A percentile compares a stretch with the other conserved stretches of the same genome.
phyloP scores from a whole-genome alignment of 2,888 invertebrate genomes.

The Iselma pallidipennis region DNA sequence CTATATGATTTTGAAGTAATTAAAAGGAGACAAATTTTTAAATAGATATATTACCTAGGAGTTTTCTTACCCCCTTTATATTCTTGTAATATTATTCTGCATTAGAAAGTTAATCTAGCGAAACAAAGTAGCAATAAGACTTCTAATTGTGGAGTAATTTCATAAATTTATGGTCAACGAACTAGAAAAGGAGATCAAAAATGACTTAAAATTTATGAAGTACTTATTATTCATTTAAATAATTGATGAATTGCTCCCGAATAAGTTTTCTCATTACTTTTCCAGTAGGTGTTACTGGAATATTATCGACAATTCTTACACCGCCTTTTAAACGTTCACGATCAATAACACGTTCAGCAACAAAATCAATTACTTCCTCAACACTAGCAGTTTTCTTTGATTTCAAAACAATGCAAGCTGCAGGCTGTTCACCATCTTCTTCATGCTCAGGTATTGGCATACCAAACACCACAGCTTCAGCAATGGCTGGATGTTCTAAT shows the following conservation, averaged over 20 bases:
- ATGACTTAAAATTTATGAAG: too few relatives aligned
- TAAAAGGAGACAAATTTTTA: too few relatives aligned
- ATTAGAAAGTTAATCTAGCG: too few relatives aligned
- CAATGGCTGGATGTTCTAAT: slow-evolving; percentile 38
- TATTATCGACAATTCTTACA: slow-evolving; percentile 8
- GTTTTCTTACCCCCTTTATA: too few relatives aligned
- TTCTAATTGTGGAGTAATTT: too few relatives aligned
- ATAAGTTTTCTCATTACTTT: slow-evolving; percentile 5
- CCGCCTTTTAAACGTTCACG: slow-evolving; percentile 26
- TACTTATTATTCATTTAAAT: neutral
- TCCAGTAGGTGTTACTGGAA: slow-evolving; percentile 15
- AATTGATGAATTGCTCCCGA: neutral
- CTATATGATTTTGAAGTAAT: too few relatives aligned
- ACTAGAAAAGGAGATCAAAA: too few relatives aligned
- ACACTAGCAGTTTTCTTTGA: slow-evolving; percentile 14
- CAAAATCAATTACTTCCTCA: slow-evolving; percentile 34
- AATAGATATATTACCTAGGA: too few relatives aligned
- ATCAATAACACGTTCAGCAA: slow-evolving; percentile 35
- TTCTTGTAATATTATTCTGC: too few relatives aligned
- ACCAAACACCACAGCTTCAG: slow-evolving; percentile 37
- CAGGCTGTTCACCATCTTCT: slow-evolving; percentile 36
- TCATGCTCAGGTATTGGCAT: slow-evolving; percentile 26
- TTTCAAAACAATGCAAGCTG: slow-evolving; percentile 29
- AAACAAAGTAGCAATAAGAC: too few relatives aligned
- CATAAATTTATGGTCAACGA: too few relatives aligned